phyloP scores from a whole-genome alignment of 2,113 vertebrate genomes.

The Motacilla alba region DNA sequence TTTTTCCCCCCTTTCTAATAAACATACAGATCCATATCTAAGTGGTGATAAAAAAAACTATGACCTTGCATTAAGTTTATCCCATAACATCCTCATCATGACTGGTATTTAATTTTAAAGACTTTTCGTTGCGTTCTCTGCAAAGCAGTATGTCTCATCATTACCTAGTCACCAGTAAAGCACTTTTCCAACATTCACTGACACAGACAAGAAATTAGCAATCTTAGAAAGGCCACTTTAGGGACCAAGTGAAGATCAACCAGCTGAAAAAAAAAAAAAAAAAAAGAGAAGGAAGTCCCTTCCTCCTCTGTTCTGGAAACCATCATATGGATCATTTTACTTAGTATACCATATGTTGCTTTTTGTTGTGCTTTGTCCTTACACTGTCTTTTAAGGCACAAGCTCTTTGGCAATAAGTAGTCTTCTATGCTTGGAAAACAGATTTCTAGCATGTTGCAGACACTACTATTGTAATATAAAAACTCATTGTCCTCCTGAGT shows the following conservation, averaged over 20 bases:
- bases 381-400: not conserved
- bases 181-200: not conserved
- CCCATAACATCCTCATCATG: not conserved
- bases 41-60: not conserved
- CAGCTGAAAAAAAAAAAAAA: not conserved
- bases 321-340: not conserved
- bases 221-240: not conserved
- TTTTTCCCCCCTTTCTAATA: not conserved
- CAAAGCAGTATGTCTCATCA: not conserved
- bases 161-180: not conserved
- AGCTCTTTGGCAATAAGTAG: not conserved
- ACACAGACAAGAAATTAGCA: not conserved
- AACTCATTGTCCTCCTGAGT: not conserved
- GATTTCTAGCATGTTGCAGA: not conserved
- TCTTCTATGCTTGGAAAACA: not conserved
- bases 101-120: not conserved
- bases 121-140: not conserved
- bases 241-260: not conserved
- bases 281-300: not conserved
- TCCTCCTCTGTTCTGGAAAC: not conserved
- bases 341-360: not conserved
- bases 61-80: not conserved
- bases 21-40: conserved; percentile 7
- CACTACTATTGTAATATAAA: not conserved
- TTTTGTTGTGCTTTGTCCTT: not conserved